These are phyloP conservation scores for Coelopa pilipes DNA, from an alignment of 2,888 invertebrate species.

Conservation along the genomic window DNA sequence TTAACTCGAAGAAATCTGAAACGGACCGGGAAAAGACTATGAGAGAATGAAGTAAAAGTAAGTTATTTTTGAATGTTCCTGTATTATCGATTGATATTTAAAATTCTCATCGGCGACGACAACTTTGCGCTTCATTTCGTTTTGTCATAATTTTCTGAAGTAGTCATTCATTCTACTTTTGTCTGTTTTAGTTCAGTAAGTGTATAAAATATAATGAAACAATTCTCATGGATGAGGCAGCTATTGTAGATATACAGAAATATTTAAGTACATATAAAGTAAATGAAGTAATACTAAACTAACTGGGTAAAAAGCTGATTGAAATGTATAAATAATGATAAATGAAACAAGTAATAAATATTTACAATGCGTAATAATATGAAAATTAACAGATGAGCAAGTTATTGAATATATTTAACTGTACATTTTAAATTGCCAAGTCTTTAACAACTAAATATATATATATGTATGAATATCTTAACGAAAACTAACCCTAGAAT, in stretches of 20 bases:
- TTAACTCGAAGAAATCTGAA: no score
- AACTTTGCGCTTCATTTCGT: background rate
- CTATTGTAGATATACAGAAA: conserved; percentile 66
- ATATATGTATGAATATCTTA: no score
- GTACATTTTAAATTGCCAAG: no score
- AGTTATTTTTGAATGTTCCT: background rate
- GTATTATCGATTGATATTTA: background rate
- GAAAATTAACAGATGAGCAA: conserved; percentile 22
- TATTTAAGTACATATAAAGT: conserved; percentile 51
- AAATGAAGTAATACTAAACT: conserved; percentile 33
- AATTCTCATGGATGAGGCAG: conserved; percentile 68
- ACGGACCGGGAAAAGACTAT: no score
- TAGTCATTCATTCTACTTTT: background rate
- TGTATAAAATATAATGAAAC: conserved; percentile 50
- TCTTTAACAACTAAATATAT: conserved; percentile 21
- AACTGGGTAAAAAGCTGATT: conserved; percentile 41
- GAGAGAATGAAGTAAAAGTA: no score
- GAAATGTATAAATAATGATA: background rate
- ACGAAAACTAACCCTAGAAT: background rate
- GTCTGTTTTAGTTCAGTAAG: background rate
- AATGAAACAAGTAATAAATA: background rate
- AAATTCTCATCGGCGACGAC: background rate
- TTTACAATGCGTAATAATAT: conserved; percentile 14
- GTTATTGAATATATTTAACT: background rate
- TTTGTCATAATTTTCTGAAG: background rate